Percentiles rank a stretch among this genome's conserved stretches.
Evolutionary conservation across 2,113 vertebrate species (phyloP).

Genomic region (Puffinus mauretanicus): DNA sequence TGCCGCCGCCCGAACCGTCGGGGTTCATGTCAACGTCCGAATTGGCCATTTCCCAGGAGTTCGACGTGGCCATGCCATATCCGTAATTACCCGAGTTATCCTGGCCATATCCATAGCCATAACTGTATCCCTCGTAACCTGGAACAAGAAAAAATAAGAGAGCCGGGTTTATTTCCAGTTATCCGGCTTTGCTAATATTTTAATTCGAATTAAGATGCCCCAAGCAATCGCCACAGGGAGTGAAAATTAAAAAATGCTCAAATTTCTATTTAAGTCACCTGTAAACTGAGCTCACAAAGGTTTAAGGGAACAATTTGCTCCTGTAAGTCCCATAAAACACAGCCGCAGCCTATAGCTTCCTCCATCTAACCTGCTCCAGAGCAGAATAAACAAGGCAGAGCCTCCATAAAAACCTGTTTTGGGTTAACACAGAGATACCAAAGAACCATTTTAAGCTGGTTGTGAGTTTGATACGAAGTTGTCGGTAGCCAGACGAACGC

Average conservation of each 20-base stretch:
- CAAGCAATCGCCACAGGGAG: not conserved
- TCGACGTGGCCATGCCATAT: slow-evolving; percentile 69
- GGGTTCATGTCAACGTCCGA: slow-evolving; percentile 65
- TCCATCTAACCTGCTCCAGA: fast-evolving
- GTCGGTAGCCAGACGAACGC: fast-evolving
- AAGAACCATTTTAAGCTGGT: not conserved
- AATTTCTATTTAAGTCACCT: not conserved
- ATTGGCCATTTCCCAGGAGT: slow-evolving; percentile 71
- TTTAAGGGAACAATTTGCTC: not conserved
- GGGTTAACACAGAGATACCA: fast-evolving
- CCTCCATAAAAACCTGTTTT: not conserved
- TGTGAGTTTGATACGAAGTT: not conserved
- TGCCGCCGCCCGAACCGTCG: slow-evolving; percentile 60
- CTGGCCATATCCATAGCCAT: slow-evolving; percentile 75
- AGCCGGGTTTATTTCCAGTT: not conserved
- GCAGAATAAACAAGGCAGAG: not conserved
- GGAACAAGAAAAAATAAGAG: not conserved
- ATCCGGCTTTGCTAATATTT: not conserved
- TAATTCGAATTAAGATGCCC: no score
- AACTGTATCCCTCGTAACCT: slow-evolving; percentile 76
- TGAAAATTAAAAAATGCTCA: not conserved
- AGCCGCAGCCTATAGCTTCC: not conserved
- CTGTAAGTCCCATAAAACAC: fast-evolving
- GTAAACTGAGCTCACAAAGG: not conserved
- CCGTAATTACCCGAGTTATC: slow-evolving; percentile 68